Conservation (phyloP, 2,797 vertebrate species). For the Cygnus olor region DNA sequence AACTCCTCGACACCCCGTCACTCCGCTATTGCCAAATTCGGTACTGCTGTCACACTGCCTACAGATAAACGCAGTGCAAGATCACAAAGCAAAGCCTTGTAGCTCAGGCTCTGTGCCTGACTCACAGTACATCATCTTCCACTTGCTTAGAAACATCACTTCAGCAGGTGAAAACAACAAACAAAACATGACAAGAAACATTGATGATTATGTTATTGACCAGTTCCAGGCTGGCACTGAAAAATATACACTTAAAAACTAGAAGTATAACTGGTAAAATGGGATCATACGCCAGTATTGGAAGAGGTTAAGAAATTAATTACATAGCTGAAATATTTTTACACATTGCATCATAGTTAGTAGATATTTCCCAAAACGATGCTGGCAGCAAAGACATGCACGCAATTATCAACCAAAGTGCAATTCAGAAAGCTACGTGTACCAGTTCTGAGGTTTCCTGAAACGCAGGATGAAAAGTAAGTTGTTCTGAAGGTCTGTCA, state of each 20-base stretch:
- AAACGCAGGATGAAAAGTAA: neutral
- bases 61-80: neutral
- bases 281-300: accelerated
- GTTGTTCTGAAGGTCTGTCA: neutral
- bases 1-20: neutral
- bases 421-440: neutral
- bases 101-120: neutral
- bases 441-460: slow-evolving; percentile 39
- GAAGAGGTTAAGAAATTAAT: neutral
- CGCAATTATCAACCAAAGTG: neutral
- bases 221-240: neutral
- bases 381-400: neutral
- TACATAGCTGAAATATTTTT: neutral
- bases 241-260: neutral
- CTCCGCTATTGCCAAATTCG: neutral
- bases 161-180: neutral
- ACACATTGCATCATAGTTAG: neutral
- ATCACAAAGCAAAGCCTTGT: neutral
- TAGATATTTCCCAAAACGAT: neutral
- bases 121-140: neutral
- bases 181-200: neutral
- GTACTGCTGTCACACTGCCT: neutral
- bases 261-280: neutral
- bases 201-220: neutral
- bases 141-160: neutral